Evolutionary conservation across 2,888 invertebrate genomes (phyloP).

Genomic region (Yponomeuta plumbellus): DNA sequence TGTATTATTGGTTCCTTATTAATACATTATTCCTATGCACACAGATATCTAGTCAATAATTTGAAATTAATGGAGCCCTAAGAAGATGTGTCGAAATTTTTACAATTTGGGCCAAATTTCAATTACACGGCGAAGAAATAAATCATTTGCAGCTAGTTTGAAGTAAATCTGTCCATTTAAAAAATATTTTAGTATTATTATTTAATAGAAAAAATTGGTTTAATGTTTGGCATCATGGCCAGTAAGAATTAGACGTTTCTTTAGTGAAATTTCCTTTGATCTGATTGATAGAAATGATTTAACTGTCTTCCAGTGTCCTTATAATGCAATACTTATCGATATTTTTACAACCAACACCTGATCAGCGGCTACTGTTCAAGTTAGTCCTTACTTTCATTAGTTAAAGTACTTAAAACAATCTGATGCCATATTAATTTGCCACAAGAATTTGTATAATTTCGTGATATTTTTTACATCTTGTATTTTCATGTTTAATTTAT

Average conservation of each 20-base stretch:
- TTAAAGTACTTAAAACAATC: conserved; percentile 67
- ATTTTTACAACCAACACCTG: neutral
- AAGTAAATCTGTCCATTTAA: conserved; percentile 50
- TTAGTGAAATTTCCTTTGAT: conserved; percentile 39
- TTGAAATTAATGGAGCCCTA: conserved; percentile 69
- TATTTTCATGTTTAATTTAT: conserved; percentile 54
- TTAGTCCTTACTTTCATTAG: conserved; percentile 43
- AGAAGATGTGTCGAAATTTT: conserved; percentile 41
- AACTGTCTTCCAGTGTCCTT: conserved; percentile 69
- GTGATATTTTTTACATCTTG: conserved; percentile 55
- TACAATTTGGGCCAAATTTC: conserved; percentile 48
- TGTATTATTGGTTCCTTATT: conserved; percentile 73
- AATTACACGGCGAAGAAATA: conserved; percentile 52
- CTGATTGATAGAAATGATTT: conserved; percentile 71
- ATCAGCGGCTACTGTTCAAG: conserved; percentile 17
- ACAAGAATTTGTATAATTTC: conserved; percentile 62
- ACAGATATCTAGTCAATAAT: conserved; percentile 74
- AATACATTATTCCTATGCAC: conserved; percentile 74
- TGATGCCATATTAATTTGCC: conserved; percentile 74
- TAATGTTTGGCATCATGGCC: conserved; percentile 57
- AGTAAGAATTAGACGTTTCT: conserved; percentile 34
- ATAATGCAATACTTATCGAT: conserved; percentile 35
- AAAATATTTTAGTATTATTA: conserved; percentile 43
- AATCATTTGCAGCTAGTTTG: conserved; percentile 29
- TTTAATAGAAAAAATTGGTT: conserved; percentile 56